Percentiles rank a stretch among this genome's conserved stretches.
Evolutionary conservation across 2,888 invertebrate genomes (phyloP).

Genomic region (Limnephilus rhombicus): DNA sequence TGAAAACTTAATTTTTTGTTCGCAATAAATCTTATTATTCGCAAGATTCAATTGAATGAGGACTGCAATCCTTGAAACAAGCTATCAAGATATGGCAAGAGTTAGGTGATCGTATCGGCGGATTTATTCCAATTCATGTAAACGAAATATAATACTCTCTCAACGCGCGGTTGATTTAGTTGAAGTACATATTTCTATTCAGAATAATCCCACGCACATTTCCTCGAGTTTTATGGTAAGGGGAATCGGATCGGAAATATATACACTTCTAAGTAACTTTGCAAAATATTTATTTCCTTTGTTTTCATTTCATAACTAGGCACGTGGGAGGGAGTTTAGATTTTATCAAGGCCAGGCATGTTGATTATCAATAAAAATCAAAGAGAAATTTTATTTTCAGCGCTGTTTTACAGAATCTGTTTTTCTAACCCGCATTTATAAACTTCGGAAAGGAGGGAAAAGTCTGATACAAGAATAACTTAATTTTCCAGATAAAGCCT

Average conservation of each 20-base stretch:
- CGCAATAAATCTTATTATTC: neutral
- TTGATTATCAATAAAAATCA: neutral
- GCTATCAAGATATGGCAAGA: neutral
- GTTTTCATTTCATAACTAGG: neutral
- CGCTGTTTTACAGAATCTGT: neutral
- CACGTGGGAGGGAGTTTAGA: neutral
- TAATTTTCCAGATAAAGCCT: neutral
- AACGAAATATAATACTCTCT: neutral
- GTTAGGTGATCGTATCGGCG: neutral
- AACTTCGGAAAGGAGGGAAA: neutral
- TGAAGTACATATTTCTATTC: neutral
- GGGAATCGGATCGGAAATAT: neutral
- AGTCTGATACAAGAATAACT: neutral
- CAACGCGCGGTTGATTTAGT: neutral
- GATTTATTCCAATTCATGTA: neutral
- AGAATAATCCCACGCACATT: neutral
- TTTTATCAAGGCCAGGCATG: neutral
- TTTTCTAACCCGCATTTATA: neutral
- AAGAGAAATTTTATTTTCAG: neutral
- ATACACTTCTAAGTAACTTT: neutral
- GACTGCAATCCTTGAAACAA: neutral
- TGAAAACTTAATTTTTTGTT: too few species aligned
- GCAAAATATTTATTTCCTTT: neutral
- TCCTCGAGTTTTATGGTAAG: neutral
- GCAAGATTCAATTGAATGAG: neutral